A percentile compares a stretch with the other conserved stretches of the same genome.
phyloP scores from a whole-genome alignment of 2,113 vertebrate species.

The Ammodytes dubius region DNA sequence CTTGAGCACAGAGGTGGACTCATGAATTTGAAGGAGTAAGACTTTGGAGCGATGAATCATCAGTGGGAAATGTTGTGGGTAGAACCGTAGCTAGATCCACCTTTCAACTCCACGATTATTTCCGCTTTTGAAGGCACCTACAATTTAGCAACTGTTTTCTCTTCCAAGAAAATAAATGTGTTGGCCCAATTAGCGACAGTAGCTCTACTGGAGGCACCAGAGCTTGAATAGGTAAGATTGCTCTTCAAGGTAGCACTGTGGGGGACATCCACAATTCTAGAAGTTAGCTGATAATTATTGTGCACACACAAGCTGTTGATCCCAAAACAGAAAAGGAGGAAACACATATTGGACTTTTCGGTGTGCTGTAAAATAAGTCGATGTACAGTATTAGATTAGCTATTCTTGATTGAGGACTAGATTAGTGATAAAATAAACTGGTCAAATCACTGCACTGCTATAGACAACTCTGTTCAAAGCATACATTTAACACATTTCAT shows the following conservation, averaged over 20 bases:
- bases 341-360: background rate
- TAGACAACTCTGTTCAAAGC: background rate
- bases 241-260: constrained; percentile 23
- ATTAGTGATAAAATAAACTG: background rate
- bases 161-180: constrained; percentile 3
- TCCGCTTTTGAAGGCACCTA: constrained; percentile 31
- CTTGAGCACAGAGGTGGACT: constrained; percentile 25
- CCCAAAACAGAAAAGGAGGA: background rate
- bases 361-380: background rate
- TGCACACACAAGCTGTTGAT: background rate
- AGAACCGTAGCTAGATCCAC: constrained; percentile 11
- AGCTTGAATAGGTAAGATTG: constrained; percentile 20
- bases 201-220: constrained; percentile 21
- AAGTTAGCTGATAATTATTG: background rate
- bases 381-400: background rate
- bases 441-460: background rate
- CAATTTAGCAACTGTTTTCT: background rate
- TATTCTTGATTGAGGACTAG: background rate
- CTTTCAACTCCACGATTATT: constrained; percentile 6
- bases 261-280: background rate
- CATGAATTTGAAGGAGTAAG: constrained; percentile 22
- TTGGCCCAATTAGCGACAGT: constrained; percentile 18
- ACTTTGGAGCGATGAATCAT: constrained; percentile 24
- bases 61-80: constrained; percentile 31
- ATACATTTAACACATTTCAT: background rate